Evolutionary conservation across 2,113 vertebrate genomes (phyloP).

Genomic region (Sardina pilchardus): DNA sequence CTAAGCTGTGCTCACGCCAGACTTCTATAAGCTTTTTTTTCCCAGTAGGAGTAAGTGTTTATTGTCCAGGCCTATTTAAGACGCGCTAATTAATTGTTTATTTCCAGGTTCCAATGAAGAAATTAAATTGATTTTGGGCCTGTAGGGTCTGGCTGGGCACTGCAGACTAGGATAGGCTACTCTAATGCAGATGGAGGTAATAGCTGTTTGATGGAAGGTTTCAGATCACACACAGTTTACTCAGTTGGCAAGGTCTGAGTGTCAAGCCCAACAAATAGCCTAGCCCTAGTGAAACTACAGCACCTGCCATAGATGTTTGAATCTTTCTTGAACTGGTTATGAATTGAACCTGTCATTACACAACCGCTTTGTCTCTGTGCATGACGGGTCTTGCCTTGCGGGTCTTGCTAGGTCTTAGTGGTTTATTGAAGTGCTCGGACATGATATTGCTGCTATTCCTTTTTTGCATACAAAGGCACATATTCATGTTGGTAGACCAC

Average conservation of each 20-base stretch:
- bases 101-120: no score
- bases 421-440: not conserved
- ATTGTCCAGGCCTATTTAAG: no score
- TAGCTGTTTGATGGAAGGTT: not conserved
- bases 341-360: slow-evolving; percentile 4
- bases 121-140: no score
- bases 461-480: slow-evolving; percentile 25
- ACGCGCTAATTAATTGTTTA: no score
- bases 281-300: not conserved
- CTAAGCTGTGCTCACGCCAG: no score
- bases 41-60: no score
- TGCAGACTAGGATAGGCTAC: no score
- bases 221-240: no score
- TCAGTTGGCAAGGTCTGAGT: no score
- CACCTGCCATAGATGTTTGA: not conserved
- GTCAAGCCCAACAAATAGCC: not conserved
- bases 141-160: no score
- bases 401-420: slow-evolving; percentile 3
- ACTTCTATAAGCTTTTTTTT: no score
- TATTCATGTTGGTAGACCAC: slow-evolving; percentile 32
- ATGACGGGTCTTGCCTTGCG: slow-evolving; percentile 19
- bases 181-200: no score
- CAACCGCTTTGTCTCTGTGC: slow-evolving; percentile 1
- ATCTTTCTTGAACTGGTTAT: not conserved
- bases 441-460: slow-evolving; percentile 19